Evolutionary conservation across 1,140 invertebrate genomes (phyloP).

Genomic region (Chrysopa pallens): DNA sequence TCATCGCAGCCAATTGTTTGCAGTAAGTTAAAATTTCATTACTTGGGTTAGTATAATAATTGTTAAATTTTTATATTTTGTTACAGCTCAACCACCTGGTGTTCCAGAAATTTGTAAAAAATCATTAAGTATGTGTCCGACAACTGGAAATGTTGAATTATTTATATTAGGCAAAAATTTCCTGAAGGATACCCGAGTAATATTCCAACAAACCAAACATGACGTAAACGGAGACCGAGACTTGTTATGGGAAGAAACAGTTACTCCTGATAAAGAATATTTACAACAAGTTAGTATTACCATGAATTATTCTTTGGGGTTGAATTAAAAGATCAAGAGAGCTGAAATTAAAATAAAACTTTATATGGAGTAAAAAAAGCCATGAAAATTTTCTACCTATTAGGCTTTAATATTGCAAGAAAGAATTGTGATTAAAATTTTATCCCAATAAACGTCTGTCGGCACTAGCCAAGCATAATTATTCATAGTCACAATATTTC

Average conservation of each 20-base stretch:
- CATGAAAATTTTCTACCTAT: too few relatives aligned
- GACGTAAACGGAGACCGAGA: conserved; percentile 14
- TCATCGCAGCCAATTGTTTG: conserved; percentile 88
- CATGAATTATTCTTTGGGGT: too few relatives aligned
- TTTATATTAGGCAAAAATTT: conserved; percentile 96
- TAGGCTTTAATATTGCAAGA: too few relatives aligned
- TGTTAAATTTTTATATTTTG: conserved; percentile 1
- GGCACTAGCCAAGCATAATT: too few relatives aligned
- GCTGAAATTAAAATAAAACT: too few relatives aligned
- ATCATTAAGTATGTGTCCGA: conserved; percentile 60
- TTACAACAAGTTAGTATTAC: conserved; percentile 43
- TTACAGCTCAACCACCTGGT: conserved; percentile 79
- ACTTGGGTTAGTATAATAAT: conserved; percentile 1
- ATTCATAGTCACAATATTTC: too few relatives aligned
- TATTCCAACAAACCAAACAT: conserved; percentile 53
- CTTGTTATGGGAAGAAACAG: conserved; percentile 51
- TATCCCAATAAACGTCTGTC: too few relatives aligned
- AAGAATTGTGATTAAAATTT: too few relatives aligned
- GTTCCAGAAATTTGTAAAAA: conserved; percentile 91
- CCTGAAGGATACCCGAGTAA: conserved; percentile 77
- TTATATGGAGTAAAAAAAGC: too few relatives aligned
- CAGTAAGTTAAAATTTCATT: conserved; percentile 49
- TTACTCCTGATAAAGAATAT: conserved; percentile 67
- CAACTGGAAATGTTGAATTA: conserved; percentile 70
- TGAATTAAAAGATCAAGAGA: too few relatives aligned